A percentile compares a stretch with the other conserved stretches of the same genome.
Conservation (phyloP, 1,140 invertebrate genomes). For the Dreissena rostriformis region DNA sequence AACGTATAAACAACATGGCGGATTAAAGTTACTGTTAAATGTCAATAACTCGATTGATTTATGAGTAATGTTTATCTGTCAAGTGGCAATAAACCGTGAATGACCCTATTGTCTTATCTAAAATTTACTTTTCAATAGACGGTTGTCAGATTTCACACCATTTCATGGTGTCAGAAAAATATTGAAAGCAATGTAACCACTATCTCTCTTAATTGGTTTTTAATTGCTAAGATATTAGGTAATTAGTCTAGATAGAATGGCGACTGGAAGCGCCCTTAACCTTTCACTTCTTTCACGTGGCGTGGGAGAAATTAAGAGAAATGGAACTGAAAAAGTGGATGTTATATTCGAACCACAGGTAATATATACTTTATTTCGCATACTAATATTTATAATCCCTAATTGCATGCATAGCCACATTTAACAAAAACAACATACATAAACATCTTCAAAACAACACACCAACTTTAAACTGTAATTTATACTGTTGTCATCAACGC, state of each 20-base stretch:
- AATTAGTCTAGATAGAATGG: constrained; percentile 50
- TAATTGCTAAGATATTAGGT: not conserved
- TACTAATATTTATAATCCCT: no score
- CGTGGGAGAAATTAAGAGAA: constrained; percentile 77
- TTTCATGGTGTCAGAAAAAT: not conserved
- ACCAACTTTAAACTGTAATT: no score
- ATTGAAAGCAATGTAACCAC: constrained; percentile 15
- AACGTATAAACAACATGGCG: constrained; percentile 63
- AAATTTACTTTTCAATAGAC: constrained; percentile 11
- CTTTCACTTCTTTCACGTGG: constrained; percentile 79
- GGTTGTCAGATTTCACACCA: not conserved
- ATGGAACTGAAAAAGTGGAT: constrained; percentile 79
- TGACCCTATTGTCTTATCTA: constrained; percentile 41
- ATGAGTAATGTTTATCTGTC: constrained; percentile 23
- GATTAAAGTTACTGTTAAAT: constrained; percentile 27
- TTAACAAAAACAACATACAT: no score
- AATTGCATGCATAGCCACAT: no score
- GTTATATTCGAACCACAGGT: constrained; percentile 79
- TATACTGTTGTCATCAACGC: no score
- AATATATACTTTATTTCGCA: constrained; percentile 31
- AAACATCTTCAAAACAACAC: no score
- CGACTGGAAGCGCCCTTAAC: constrained; percentile 70
- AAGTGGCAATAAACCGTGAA: constrained; percentile 33
- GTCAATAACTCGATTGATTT: constrained; percentile 7
- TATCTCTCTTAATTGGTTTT: constrained; percentile 11